A percentile compares a stretch with the other conserved stretches of the same genome.
phyloP scores from a whole-genome alignment of 2,888 invertebrate genomes.

The Poecilobothrus nobilitatus region DNA sequence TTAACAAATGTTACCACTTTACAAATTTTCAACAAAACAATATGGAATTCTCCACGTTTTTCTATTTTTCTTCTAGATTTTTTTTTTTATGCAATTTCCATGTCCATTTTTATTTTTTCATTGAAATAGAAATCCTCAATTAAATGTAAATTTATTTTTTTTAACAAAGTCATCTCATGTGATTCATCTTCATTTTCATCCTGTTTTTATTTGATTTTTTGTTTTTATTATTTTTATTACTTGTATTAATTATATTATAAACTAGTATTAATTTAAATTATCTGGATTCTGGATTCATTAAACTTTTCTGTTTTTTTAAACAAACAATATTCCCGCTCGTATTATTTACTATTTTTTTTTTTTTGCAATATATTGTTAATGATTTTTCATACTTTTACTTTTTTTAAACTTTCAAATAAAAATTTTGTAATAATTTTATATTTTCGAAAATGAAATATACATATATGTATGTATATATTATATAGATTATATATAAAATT shows the following conservation, averaged over 20 bases:
- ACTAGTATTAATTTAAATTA: not conserved
- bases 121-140: not conserved
- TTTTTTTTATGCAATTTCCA: not conserved
- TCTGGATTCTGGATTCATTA: too few relatives aligned
- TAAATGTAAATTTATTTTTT: not conserved
- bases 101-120: not conserved
- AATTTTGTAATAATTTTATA: not conserved
- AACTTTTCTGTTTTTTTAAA: not conserved
- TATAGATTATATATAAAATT: not conserved
- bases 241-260: not conserved
- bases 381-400: not conserved
- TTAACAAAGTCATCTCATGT: not conserved
- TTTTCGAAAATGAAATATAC: not conserved
- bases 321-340: not conserved
- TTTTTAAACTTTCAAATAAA: not conserved
- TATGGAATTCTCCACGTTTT: not conserved
- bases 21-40: too few relatives aligned
- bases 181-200: not conserved
- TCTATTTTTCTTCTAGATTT: not conserved
- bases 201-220: too few relatives aligned
- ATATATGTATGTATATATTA: not conserved
- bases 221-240: not conserved
- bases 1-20: not conserved
- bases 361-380: not conserved
- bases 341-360: not conserved